These are phyloP conservation scores for Odontesthes bonariensis DNA, from an alignment of 2,113 vertebrate genomes.

Conservation along the genomic window DNA sequence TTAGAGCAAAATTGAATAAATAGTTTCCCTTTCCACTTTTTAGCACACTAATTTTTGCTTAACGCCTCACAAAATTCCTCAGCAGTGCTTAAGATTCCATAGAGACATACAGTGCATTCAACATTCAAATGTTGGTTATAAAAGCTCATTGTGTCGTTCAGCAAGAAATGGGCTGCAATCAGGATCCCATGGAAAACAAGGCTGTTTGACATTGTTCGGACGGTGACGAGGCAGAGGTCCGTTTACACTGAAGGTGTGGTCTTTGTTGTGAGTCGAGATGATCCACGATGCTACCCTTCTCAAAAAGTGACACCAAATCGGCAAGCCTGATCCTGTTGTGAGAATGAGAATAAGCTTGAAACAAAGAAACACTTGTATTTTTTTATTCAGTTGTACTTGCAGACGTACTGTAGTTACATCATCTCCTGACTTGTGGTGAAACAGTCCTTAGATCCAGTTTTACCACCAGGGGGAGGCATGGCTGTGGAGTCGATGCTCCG, in stretches of 20 bases:
- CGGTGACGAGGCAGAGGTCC: not conserved
- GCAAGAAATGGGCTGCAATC: too few relatives aligned
- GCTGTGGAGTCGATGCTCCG: not conserved
- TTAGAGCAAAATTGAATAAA: not conserved
- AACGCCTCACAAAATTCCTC: too few relatives aligned
- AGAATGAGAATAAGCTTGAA: not conserved
- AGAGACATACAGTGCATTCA: too few relatives aligned
- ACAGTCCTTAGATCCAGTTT: not conserved
- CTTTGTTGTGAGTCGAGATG: not conserved
- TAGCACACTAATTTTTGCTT: too few relatives aligned
- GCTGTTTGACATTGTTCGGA: slow-evolving; percentile 1
- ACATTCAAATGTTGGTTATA: too few relatives aligned
- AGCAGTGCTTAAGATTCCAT: too few relatives aligned
- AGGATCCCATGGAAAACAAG: not conserved
- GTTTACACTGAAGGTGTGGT: not conserved
- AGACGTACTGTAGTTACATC: slow-evolving; percentile 2
- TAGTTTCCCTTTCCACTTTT: too few relatives aligned
- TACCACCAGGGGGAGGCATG: slow-evolving; percentile 55
- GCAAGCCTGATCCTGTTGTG: not conserved
- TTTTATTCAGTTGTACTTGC: not conserved
- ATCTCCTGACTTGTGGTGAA: not conserved
- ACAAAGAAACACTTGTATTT: not conserved
- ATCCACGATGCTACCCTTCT: not conserved
- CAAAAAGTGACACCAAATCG: not conserved
- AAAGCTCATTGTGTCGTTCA: not conserved